Base-by-base conservation (phyloP, 2,888 invertebrate species). In the Caenorhabditis afra region DNA sequence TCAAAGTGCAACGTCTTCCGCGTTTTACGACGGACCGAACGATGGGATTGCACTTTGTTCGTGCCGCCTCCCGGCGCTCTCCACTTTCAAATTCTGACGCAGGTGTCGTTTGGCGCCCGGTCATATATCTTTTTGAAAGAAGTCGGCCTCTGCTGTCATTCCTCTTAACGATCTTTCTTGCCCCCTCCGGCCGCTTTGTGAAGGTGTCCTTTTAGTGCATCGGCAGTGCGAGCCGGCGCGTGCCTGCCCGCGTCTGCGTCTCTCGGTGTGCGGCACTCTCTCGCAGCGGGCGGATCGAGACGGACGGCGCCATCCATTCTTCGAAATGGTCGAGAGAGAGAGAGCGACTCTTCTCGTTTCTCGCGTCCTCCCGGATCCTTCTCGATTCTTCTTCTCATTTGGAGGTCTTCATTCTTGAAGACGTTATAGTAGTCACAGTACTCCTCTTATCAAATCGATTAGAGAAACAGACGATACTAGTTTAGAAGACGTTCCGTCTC, bases 201-300 rank as follows among this genome's bases (percentile, higher is more conserved):
- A 53, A 53, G 61, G 53, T 70, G 70, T 55, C 70, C 70, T 70
- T 70, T 70, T 70, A 70, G 70, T 70, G 70, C 70, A 70, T 45
- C 20, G 12, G n/a, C 29, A 62, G 61, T 45, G 35, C 55, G 59
- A 55, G 53, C 53, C 57, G 49, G 23, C 59, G 41, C 61, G 50
- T 70, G 45, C 47, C 55, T 47, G 20, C 14, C 10, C 22, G 20
- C 29, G 16, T 61, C 47, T 70, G 59, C 50, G 68, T 61, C 59
- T 59, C 58, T 2, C 1, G 4, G 8, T 45, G 18, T 45, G n/a
- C 50, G 58, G 18, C n/a, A 12, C 8, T 45, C 35, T 53, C 45
- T 61, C 55, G 8, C 11, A 1, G 44, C 37, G 20, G 52, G 39
- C 53, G 14, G 65, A 53, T 18, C n/a, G n/a, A n/a, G 39, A 64